phyloP scores from a whole-genome alignment of 2,888 invertebrate species.

The Caprella mutica region DNA sequence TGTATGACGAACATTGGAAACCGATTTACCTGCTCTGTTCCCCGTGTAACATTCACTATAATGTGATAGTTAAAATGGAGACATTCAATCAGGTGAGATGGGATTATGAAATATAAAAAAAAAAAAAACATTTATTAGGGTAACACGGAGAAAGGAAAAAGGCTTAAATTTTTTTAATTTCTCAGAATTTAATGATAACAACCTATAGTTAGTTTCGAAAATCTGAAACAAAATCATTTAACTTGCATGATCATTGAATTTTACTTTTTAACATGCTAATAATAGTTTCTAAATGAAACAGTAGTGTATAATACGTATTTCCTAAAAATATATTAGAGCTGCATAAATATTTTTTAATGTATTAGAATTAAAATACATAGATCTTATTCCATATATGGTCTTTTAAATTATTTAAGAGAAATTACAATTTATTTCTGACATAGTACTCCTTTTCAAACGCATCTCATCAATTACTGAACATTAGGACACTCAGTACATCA shows the following conservation, averaged over 20 bases:
- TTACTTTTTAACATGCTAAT: constrained; percentile 41
- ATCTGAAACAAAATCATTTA: constrained; percentile 39
- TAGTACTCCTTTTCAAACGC: neutral
- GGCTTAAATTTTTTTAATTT: constrained; percentile 19
- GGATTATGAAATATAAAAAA: too few species aligned
- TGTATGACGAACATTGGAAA: constrained; percentile 42
- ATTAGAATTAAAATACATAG: neutral
- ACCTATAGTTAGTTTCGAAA: constrained; percentile 41
- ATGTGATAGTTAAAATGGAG: constrained; percentile 41
- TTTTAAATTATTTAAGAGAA: too few species aligned
- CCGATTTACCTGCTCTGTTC: constrained; percentile 40
- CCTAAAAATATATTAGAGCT: too few species aligned
- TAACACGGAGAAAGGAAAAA: constrained; percentile 12
- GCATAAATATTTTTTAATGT: too few species aligned
- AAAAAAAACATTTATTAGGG: too few species aligned
- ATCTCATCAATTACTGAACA: neutral
- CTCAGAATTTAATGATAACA: constrained; percentile 8
- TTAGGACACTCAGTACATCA: constrained; percentile 21
- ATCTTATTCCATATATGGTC: too few species aligned
- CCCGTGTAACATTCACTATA: constrained; percentile 41
- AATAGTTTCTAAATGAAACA: constrained; percentile 39
- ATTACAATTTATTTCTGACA: neutral
- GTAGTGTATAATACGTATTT: too few species aligned
- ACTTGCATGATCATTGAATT: constrained; percentile 41
- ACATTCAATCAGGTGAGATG: constrained; percentile 39